Percentiles rank a stretch among this genome's conserved stretches.
Conservation (phyloP, 2,113 vertebrate species). For the Toxotes jaculatrix region DNA sequence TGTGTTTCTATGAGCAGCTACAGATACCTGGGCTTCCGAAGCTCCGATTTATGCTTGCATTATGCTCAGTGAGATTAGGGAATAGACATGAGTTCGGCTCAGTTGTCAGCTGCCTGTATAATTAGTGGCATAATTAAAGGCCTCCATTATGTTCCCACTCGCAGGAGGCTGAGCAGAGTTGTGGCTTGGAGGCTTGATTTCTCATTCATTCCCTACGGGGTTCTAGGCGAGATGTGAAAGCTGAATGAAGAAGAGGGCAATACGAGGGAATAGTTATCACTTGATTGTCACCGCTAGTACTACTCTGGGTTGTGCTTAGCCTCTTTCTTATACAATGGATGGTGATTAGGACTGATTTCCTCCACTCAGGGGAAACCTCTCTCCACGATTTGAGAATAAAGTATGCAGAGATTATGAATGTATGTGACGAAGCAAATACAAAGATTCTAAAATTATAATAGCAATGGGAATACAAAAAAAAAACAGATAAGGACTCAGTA, state of each 20-base stretch:
- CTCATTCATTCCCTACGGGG: conserved; percentile 56
- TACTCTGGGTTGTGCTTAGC: not conserved
- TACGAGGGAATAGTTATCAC: conserved; percentile 19
- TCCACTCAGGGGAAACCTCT: conserved; percentile 28
- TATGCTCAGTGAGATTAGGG: conserved; percentile 39
- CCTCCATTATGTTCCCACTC: conserved; percentile 72
- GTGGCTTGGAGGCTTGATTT: conserved; percentile 64
- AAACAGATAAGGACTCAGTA: conserved; percentile 14
- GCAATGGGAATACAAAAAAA: conserved; percentile 14
- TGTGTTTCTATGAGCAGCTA: conserved; percentile 14
- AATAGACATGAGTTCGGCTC: conserved; percentile 66
- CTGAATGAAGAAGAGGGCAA: conserved; percentile 50
- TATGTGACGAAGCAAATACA: conserved; percentile 18
- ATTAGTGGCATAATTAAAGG: conserved; percentile 80
- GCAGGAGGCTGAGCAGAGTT: conserved; percentile 59
- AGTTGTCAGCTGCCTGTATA: conserved; percentile 71
- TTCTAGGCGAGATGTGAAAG: conserved; percentile 27
- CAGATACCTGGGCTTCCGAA: conserved; percentile 41
- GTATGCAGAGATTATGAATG: conserved; percentile 19
- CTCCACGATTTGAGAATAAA: conserved; percentile 10
- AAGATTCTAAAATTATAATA: conserved; percentile 24
- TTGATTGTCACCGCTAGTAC: conserved; percentile 45
- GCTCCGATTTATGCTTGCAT: conserved; percentile 39
- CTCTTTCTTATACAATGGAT: conserved; percentile 22
- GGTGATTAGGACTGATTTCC: conserved; percentile 60